A percentile compares a stretch with the other conserved stretches of the same genome.
phyloP scores from a whole-genome alignment of 2,113 vertebrate species.

The Ornithorhynchus anatinus region DNA sequence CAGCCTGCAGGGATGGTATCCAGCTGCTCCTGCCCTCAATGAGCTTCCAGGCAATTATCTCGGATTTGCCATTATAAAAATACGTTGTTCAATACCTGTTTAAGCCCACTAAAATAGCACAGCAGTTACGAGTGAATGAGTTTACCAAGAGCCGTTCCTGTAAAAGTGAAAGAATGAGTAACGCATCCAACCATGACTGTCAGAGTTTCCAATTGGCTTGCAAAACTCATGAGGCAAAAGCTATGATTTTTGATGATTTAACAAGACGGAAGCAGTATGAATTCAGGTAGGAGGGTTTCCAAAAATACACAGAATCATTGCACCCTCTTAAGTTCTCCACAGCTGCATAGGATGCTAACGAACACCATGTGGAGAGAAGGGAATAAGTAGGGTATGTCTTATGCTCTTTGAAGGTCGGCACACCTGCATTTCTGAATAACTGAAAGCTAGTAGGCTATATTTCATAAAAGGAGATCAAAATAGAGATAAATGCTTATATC shows the following conservation, averaged over 20 bases:
- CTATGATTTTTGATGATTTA: slow-evolving; percentile 13
- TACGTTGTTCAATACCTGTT: too few species aligned
- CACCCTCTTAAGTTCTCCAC: too few species aligned
- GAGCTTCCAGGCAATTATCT: neutral
- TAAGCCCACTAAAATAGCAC: slow-evolving; percentile 36
- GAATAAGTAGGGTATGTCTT: neutral
- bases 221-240: slow-evolving; percentile 16
- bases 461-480: slow-evolving; percentile 10
- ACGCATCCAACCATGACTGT: slow-evolving; percentile 32
- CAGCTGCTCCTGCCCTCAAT: neutral
- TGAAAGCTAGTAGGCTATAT: neutral
- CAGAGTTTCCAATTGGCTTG: slow-evolving; percentile 13
- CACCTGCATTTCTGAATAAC: slow-evolving; percentile 32
- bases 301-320: slow-evolving; percentile 41
- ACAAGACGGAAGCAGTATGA: neutral
- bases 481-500: neutral
- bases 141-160: slow-evolving; percentile 21
- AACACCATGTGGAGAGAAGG: slow-evolving; percentile 21
- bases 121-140: slow-evolving; percentile 32
- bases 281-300: slow-evolving; percentile 29
- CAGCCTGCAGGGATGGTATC: too few species aligned
- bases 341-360: slow-evolving; percentile 35
- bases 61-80: too few species aligned
- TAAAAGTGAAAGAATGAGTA: slow-evolving; percentile 27
- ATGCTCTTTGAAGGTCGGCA: slow-evolving; percentile 24